phyloP scores from a whole-genome alignment of 2,888 invertebrate genomes.

The Epinotia nisella region DNA sequence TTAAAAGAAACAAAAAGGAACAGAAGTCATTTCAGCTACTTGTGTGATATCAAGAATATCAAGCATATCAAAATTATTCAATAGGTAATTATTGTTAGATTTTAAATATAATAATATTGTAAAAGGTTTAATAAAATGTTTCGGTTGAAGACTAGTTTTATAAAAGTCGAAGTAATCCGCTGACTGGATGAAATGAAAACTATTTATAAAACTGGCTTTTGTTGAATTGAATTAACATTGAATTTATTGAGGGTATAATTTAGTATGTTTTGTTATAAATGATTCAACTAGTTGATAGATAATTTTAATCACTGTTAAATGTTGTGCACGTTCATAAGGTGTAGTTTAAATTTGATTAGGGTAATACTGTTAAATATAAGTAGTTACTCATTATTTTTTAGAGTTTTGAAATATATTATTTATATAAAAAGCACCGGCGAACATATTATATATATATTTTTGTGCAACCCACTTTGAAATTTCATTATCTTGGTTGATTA shows the following conservation, averaged over 20 bases:
- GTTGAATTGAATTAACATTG: background rate
- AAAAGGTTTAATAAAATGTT: background rate
- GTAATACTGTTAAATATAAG: constrained; percentile 78
- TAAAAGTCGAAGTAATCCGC: constrained; percentile 7
- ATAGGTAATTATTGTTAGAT: constrained; percentile 58
- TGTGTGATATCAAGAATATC: constrained; percentile 75
- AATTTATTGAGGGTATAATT: constrained; percentile 24
- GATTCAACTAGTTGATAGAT: constrained; percentile 71
- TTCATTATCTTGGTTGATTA: background rate
- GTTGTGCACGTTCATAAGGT: constrained; percentile 81
- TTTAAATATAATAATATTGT: constrained; percentile 48
- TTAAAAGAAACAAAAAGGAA: constrained; percentile 25
- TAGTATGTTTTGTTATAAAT: constrained; percentile 71
- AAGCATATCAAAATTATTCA: constrained; percentile 76
- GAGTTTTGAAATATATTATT: constrained; percentile 23
- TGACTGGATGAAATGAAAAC: background rate
- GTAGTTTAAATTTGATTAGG: constrained; percentile 73
- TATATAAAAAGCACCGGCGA: constrained; percentile 9
- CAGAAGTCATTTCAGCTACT: constrained; percentile 58
- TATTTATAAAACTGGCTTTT: constrained; percentile 28
- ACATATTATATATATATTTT: constrained; percentile 15
- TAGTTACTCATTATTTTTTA: constrained; percentile 51
- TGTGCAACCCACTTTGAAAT: constrained; percentile 1
- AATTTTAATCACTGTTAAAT: constrained; percentile 84
- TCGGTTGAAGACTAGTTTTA: constrained; percentile 19